These are phyloP conservation scores for Sesamia nonagrioides DNA, from an alignment of 1,140 invertebrate species.

Conservation along the genomic window DNA sequence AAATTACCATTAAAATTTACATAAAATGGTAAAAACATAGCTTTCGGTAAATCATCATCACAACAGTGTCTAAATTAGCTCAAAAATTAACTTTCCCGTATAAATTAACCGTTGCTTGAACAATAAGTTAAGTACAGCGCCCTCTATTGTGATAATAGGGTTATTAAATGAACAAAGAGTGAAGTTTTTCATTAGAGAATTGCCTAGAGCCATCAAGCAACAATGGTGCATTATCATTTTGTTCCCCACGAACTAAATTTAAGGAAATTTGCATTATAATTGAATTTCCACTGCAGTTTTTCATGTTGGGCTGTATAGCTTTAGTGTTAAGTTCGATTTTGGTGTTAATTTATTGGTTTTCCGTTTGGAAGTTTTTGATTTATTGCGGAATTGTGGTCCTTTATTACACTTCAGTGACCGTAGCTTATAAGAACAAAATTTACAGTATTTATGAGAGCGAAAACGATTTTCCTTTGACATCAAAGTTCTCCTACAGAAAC, in stretches of 20 bases:
- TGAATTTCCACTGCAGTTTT: constrained; percentile 40
- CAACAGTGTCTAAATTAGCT: neutral
- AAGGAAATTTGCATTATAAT: constrained; percentile 47
- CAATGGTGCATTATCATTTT: constrained; percentile 46
- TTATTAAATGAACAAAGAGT: constrained; percentile 56
- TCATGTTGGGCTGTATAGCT: constrained; percentile 2
- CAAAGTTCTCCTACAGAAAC: too few relatives aligned
- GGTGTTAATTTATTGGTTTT: neutral
- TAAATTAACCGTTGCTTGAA: constrained; percentile 28
- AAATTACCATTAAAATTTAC: too few relatives aligned
- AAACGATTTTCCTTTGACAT: too few relatives aligned
- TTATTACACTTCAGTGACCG: neutral
- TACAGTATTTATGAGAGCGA: too few relatives aligned
- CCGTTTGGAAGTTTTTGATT: neutral
- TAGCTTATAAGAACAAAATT: too few relatives aligned
- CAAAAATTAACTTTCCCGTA: constrained; percentile 13
- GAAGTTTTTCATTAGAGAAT: constrained; percentile 53
- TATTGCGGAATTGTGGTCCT: neutral
- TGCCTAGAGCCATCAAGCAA: constrained; percentile 39
- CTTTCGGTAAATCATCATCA: too few relatives aligned
- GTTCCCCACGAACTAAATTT: constrained; percentile 36
- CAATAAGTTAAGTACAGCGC: constrained; percentile 40
- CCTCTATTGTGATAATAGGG: constrained; percentile 55
- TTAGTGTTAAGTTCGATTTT: neutral
- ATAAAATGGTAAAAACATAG: too few relatives aligned